Base-by-base conservation (phyloP, 2,888 invertebrate genomes). In the Coleophora deauratella region DNA sequence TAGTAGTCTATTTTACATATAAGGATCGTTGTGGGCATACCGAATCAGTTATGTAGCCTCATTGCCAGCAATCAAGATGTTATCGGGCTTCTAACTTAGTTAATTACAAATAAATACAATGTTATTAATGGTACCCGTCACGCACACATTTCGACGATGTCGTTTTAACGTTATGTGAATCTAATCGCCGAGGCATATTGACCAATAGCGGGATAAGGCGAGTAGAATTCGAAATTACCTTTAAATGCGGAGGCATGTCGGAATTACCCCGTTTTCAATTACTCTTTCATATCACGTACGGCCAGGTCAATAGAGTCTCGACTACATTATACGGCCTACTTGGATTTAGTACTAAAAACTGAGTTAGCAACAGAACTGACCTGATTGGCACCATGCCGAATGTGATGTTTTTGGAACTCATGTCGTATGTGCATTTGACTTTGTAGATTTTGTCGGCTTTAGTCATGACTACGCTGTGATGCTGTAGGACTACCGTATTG, bases 381-480 rank as follows among this genome's bases (percentile, higher is more conserved):
- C 94, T 92, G 79, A 97, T 96, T 50, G 97, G 97, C 93, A 96
- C 96, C 96, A 97, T 96, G 86, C 97, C 97, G 86, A 97, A 97
- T 30, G 97, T 96, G 58, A 97, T 96, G 78, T 97, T 97, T 88
- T 96, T 95, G 13, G 97, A 96, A 52, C 96, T 95, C 93, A 97
- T 97, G 73, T 97, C 97, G 77, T 97, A 97, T 6, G 97, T 97
- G 70, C 97, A 97, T 72, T 97, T 95, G 45, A 97, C 96, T 87
- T 96, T 97, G 89, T 97, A 97, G 70, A 97, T 96, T 76, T 97
- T 97, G 73, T 97, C 97, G 3, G 96, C 96, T 75, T 97, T 97
- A 42, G 97, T 97, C 95, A 97, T 96, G 30, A 97, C 97, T 21
- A 97, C 96, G 70, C 95, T 96, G 80, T 97, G 97, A 67, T 97